Percentiles rank a stretch among this genome's conserved stretches.
Evolutionary conservation across 2,797 vertebrate genomes (phyloP).

Genomic region (Anguilla marmorata): DNA sequence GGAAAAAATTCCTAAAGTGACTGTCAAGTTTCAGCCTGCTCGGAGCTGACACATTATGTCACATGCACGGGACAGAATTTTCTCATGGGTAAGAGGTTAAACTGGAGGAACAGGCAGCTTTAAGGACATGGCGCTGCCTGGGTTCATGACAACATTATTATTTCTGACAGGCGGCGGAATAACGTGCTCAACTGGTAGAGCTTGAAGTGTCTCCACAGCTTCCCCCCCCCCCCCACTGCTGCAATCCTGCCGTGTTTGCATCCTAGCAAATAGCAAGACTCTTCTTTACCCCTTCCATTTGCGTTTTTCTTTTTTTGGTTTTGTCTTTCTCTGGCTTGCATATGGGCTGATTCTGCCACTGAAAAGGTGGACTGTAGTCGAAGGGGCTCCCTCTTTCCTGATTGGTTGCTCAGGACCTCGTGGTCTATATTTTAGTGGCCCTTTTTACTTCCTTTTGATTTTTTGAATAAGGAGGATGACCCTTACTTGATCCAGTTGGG

Average conservation of each 20-base stretch:
- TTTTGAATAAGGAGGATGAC: not conserved
- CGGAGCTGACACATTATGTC: conserved; percentile 2
- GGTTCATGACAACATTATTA: not conserved
- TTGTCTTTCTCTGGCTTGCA: not conserved
- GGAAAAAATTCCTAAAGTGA: not conserved
- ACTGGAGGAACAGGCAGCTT: conserved; percentile 9
- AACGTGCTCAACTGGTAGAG: conserved; percentile 10
- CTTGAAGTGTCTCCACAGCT: not conserved
- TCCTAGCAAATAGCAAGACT: not conserved
- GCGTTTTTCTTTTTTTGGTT: not conserved
- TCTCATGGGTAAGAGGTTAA: conserved; percentile 17
- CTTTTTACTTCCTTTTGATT: not conserved
- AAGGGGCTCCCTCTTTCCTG: not conserved
- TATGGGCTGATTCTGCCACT: not conserved
- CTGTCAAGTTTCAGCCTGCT: not conserved
- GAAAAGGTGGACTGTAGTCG: not conserved
- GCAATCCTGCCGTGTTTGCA: not conserved
- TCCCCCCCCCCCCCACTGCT: not conserved
- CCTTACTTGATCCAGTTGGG: not conserved
- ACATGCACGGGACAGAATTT: not conserved
- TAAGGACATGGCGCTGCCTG: not conserved
- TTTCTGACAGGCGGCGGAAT: not conserved
- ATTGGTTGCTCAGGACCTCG: not conserved
- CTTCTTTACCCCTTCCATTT: not conserved
- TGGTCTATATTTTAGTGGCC: not conserved